Conservation (phyloP, 2,113 vertebrate genomes). For the Oceanodroma tethys region DNA sequence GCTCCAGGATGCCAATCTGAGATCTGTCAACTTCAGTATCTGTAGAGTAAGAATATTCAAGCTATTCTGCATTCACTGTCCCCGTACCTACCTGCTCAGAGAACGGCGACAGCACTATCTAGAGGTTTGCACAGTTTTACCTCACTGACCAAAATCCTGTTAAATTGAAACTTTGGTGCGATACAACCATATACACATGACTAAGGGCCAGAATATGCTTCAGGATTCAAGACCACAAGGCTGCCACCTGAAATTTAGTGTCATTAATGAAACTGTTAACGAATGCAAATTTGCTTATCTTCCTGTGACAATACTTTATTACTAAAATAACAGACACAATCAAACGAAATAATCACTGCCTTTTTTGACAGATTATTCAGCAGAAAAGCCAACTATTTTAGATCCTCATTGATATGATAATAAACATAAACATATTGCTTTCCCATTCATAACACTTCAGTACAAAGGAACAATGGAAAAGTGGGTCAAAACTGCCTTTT, state of each 20-base stretch:
- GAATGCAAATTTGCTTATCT: background rate
- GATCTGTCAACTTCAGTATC: background rate
- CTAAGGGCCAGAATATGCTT: background rate
- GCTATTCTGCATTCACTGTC: background rate
- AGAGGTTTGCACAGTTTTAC: background rate
- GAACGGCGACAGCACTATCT: background rate
- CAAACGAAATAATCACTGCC: background rate
- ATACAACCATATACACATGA: background rate
- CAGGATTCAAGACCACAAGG: background rate
- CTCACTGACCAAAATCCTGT: background rate
- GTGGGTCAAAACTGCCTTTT: conserved; percentile 5
- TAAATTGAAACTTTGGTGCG: too few species aligned
- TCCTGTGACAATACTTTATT: background rate
- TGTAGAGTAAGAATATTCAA: background rate
- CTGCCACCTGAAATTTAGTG: background rate
- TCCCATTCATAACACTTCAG: background rate
- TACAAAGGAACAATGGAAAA: background rate
- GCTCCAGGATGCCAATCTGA: background rate
- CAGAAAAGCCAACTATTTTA: background rate
- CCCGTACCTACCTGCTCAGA: background rate
- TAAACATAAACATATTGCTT: background rate
- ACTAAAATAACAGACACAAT: background rate
- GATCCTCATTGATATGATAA: background rate
- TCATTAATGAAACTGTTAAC: background rate
- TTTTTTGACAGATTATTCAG: background rate